Percentiles rank a stretch among this genome's conserved stretches.
phyloP scores from a whole-genome alignment of 2,113 vertebrate species.

The Rhabdomys dilectus region DNA sequence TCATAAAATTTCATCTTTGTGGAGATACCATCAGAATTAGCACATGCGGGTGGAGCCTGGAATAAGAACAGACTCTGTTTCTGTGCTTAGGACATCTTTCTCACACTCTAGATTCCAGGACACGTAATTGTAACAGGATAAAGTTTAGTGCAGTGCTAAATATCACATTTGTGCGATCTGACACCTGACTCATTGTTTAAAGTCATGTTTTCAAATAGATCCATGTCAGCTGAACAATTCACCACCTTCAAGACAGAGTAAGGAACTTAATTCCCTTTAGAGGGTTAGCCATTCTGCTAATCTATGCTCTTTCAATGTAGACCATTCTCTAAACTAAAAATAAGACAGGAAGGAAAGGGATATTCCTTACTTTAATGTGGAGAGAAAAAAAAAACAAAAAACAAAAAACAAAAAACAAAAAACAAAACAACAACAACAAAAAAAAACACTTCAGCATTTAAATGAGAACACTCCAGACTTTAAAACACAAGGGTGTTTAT shows the following conservation, averaged over 20 bases:
- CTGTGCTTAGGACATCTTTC: neutral
- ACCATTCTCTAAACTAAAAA: neutral
- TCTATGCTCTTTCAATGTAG: neutral
- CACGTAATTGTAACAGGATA: neutral
- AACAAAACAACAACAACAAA: too few species aligned
- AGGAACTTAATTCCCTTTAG: neutral
- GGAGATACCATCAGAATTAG: neutral
- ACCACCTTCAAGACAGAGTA: neutral
- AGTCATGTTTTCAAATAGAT: neutral
- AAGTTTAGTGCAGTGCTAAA: neutral
- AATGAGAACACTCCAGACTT: neutral
- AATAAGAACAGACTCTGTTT: rapidly evolving
- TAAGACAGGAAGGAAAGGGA: neutral
- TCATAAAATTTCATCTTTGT: neutral
- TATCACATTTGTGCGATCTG: neutral
- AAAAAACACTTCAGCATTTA: neutral
- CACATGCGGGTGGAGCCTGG: neutral
- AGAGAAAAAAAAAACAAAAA: neutral
- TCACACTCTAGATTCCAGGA: neutral
- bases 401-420: too few species aligned
- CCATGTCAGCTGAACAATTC: neutral
- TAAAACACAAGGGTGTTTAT: neutral
- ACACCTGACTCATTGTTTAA: neutral
- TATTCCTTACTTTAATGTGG: neutral
- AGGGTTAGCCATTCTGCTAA: neutral